phyloP scores from a whole-genome alignment of 2,888 invertebrate genomes.

The Apotomis turbidana region DNA sequence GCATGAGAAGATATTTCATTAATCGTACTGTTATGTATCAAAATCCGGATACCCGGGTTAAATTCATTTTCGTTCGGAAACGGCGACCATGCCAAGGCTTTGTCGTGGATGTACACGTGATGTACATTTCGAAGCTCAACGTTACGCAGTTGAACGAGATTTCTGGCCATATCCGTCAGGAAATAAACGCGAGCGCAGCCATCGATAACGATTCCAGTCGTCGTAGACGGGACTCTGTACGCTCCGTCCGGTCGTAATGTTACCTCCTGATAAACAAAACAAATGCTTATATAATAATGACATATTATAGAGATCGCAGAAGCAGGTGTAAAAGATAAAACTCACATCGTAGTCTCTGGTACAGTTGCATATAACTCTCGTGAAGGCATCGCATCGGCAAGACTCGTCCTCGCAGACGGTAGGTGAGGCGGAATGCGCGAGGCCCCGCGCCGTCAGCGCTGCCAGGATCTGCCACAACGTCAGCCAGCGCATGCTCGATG shows the following conservation, averaged over 20 bases:
- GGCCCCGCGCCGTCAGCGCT: constrained; percentile 58
- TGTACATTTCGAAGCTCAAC: constrained; percentile 86
- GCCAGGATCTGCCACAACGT: constrained; percentile 67
- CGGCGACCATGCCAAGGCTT: constrained; percentile 85
- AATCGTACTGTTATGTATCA: constrained; percentile 78
- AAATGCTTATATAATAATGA: not conserved
- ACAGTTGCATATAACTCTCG: constrained; percentile 84
- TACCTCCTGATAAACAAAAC: constrained; percentile 77
- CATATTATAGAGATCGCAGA: too few species aligned
- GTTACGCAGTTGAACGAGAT: constrained; percentile 85
- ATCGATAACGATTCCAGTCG: constrained; percentile 85
- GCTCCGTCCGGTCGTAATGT: constrained; percentile 83
- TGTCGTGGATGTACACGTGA: constrained; percentile 85
- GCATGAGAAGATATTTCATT: constrained; percentile 84
- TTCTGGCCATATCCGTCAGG: constrained; percentile 82
- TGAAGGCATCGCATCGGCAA: constrained; percentile 83
- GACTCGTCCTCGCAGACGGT: constrained; percentile 81
- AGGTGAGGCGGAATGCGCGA: constrained; percentile 63
- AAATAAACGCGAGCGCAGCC: constrained; percentile 87
- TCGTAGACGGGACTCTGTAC: constrained; percentile 77
- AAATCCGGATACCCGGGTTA: constrained; percentile 83
- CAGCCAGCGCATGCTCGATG: constrained; percentile 66
- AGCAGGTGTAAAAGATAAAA: not conserved
- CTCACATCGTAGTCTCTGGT: constrained; percentile 74
- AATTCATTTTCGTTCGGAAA: constrained; percentile 86